Percentiles rank a stretch among this genome's conserved stretches.
These are phyloP conservation scores for Zaprionus africanus DNA, from an alignment of 1,140 invertebrate genomes.

Conservation along the genomic window DNA sequence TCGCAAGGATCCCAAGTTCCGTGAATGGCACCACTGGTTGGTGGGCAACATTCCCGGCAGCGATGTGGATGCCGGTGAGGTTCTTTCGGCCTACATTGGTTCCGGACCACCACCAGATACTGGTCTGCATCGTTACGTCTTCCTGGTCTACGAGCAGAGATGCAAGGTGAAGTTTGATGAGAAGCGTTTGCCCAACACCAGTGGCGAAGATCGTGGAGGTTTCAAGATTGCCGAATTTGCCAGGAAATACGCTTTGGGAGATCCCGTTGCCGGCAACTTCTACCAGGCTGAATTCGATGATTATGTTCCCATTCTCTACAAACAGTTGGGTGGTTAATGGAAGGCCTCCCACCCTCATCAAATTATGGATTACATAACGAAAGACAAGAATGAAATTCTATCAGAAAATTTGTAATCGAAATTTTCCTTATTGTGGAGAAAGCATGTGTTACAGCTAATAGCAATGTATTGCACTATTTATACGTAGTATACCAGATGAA, in stretches of 20 bases:
- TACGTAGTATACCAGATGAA: not conserved
- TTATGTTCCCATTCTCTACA: constrained; percentile 89
- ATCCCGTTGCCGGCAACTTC: constrained; percentile 94
- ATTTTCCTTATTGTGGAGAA: not conserved
- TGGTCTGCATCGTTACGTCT: constrained; percentile 96
- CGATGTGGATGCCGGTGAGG: constrained; percentile 90
- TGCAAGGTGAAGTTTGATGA: constrained; percentile 74
- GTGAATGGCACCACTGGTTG: constrained; percentile 97
- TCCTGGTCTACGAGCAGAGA: constrained; percentile 93
- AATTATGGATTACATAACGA: constrained; percentile 32
- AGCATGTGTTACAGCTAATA: not conserved
- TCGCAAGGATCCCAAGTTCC: constrained; percentile 89
- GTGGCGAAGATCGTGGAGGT: constrained; percentile 89
- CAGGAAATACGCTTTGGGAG: constrained; percentile 90
- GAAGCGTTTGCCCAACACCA: constrained; percentile 86
- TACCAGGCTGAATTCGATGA: constrained; percentile 96
- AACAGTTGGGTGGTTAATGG: constrained; percentile 69
- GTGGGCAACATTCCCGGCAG: constrained; percentile 95
- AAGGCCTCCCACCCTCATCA: not conserved
- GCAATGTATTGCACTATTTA: constrained; percentile 1
- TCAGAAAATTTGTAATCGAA: constrained; percentile 5
- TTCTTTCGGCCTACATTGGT: constrained; percentile 92
- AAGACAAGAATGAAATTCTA: constrained; percentile 8
- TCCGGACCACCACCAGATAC: constrained; percentile 93
- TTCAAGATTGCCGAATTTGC: constrained; percentile 91